A percentile compares a stretch with the other conserved stretches of the same genome.
Evolutionary conservation across 2,888 invertebrate genomes (phyloP).

Genomic region (Lasioglossum leucozonium): DNA sequence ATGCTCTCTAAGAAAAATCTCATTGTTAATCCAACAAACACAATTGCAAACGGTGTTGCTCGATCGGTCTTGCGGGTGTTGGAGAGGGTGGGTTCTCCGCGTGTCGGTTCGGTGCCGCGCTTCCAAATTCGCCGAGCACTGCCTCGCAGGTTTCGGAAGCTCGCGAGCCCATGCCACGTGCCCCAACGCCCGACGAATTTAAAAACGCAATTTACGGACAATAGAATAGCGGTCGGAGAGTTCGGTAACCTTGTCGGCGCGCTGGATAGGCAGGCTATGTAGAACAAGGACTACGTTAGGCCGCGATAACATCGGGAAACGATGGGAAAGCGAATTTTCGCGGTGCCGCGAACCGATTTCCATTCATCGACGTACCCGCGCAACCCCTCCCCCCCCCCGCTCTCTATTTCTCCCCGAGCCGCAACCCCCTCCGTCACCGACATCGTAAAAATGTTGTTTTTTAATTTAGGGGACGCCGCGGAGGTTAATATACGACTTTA

Average conservation of each 20-base stretch:
- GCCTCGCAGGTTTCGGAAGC: constrained; percentile 65
- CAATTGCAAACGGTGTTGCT: neutral
- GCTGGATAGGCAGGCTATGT: constrained; percentile 47
- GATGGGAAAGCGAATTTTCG: constrained; percentile 39
- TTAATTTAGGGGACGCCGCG: constrained; percentile 82
- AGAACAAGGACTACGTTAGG: constrained; percentile 45
- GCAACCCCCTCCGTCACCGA: constrained; percentile 62
- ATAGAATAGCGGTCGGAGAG: constrained; percentile 78
- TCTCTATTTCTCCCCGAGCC: neutral
- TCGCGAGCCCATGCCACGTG: constrained; percentile 73
- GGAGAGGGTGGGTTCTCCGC: neutral
- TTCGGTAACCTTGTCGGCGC: constrained; percentile 73
- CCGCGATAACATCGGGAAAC: constrained; percentile 44
- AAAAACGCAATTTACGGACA: constrained; percentile 83
- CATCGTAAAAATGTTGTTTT: constrained; percentile 83
- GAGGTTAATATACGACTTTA: constrained; percentile 83
- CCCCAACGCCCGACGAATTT: constrained; percentile 78
- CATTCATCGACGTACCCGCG: constrained; percentile 61
- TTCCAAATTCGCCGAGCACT: neutral
- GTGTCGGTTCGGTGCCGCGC: neutral
- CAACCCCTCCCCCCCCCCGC: constrained; percentile 18
- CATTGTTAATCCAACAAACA: too few species aligned
- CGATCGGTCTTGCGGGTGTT: neutral
- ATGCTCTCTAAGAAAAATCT: too few species aligned
- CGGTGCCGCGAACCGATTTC: constrained; percentile 53